phyloP scores from a whole-genome alignment of 2,113 vertebrate genomes.

The Mellivora capensis region DNA sequence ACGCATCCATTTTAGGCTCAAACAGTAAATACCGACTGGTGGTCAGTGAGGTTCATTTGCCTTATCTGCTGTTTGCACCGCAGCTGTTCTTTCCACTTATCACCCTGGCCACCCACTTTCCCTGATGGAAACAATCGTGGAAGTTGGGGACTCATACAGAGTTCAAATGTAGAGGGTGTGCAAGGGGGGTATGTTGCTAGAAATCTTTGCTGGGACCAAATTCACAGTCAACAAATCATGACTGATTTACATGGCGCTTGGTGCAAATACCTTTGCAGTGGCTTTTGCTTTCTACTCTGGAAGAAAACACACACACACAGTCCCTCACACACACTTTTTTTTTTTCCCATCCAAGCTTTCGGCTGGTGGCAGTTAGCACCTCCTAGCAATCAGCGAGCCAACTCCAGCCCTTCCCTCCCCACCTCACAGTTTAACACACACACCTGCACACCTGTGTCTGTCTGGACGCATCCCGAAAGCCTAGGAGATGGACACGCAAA shows the following conservation, averaged over 20 bases:
- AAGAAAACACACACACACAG: neutral
- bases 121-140: neutral
- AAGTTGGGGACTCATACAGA: neutral
- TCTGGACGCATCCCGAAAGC: neutral
- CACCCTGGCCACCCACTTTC: neutral
- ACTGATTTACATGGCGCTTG: neutral
- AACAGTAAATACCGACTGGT: too few relatives aligned
- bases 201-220: neutral
- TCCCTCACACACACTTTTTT: too few relatives aligned
- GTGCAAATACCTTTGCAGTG: neutral
- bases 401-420: neutral
- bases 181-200: neutral
- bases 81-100: neutral
- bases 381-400: neutral
- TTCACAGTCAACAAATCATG: neutral
- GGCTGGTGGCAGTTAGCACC: neutral
- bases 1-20: neutral
- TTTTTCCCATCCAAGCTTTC: neutral
- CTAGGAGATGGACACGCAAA: neutral
- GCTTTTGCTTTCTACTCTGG: neutral
- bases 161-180: neutral
- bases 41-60: neutral
- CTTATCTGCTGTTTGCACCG: neutral
- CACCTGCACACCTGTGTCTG: neutral
- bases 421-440: neutral